phyloP scores from a whole-genome alignment of 1,140 invertebrate species.

The Tetranychus urticae region DNA sequence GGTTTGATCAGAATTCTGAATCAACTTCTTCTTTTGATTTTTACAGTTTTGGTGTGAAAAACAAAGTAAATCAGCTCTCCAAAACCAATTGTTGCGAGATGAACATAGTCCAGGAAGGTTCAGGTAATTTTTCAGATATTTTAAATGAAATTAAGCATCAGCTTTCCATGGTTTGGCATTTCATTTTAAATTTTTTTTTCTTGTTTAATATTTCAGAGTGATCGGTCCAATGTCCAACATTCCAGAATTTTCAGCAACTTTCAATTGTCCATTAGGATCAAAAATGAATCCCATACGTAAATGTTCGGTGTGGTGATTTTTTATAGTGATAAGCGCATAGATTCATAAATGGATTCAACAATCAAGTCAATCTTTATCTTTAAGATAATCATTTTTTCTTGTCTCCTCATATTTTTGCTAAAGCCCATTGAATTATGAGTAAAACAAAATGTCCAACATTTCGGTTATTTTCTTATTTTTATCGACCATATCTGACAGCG shows the following conservation, averaged over 20 bases:
- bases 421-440: too few relatives aligned
- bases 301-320: slow-evolving; percentile 61
- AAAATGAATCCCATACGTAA: slow-evolving; percentile 70
- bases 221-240: slow-evolving; percentile 70
- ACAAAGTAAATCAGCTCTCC: neutral
- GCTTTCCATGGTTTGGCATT: too few relatives aligned
- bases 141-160: too few relatives aligned
- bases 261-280: slow-evolving; percentile 50
- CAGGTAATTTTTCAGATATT: neutral
- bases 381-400: too few relatives aligned
- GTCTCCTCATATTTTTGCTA: too few relatives aligned
- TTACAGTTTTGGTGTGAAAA: slow-evolving; percentile 1
- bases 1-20: neutral
- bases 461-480: too few relatives aligned
- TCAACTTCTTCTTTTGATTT: neutral
- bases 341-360: too few relatives aligned
- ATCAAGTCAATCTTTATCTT: too few relatives aligned
- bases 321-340: too few relatives aligned
- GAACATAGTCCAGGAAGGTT: neutral
- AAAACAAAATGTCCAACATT: too few relatives aligned
- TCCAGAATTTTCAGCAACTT: slow-evolving; percentile 59
- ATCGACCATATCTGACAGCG: too few relatives aligned
- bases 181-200: neutral
- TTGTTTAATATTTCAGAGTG: slow-evolving; percentile 27
- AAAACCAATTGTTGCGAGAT: neutral